Evolutionary conservation across 2,888 invertebrate species (phyloP).

Genomic region (Cryptus viduatorius): DNA sequence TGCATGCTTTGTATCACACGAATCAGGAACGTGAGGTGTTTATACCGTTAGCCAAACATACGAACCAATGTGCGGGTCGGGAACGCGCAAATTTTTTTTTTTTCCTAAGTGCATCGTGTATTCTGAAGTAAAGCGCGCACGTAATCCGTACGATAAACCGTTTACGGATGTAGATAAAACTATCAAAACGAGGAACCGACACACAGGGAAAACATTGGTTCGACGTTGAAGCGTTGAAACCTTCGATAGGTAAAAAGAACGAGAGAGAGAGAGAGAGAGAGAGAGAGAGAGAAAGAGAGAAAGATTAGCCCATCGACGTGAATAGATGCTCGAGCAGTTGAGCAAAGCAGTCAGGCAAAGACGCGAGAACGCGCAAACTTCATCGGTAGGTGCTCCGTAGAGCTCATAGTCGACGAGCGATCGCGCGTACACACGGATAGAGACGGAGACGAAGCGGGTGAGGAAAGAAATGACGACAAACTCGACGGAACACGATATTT

Average conservation of each 20-base stretch:
- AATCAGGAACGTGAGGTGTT: background rate
- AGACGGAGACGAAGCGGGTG: background rate
- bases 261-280: background rate
- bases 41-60: background rate
- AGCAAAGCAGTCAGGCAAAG: background rate
- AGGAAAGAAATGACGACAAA: too few relatives aligned
- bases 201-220: background rate
- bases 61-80: too few relatives aligned
- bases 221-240: background rate
- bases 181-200: background rate
- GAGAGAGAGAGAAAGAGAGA: background rate
- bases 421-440: background rate
- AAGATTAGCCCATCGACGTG: background rate
- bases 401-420: background rate
- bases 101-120: too few relatives aligned
- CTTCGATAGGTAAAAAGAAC: background rate
- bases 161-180: background rate
- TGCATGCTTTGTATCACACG: background rate
- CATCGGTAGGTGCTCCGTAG: background rate
- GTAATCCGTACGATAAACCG: background rate
- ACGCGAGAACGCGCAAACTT: conserved; percentile 3
- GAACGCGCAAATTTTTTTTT: too few relatives aligned
- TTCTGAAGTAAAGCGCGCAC: too few relatives aligned
- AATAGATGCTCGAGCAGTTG: conserved; percentile 11
- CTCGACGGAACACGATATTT: background rate